These are phyloP conservation scores for Hemichromis elongatus DNA, from an alignment of 2,113 vertebrate species.

Conservation along the genomic window DNA sequence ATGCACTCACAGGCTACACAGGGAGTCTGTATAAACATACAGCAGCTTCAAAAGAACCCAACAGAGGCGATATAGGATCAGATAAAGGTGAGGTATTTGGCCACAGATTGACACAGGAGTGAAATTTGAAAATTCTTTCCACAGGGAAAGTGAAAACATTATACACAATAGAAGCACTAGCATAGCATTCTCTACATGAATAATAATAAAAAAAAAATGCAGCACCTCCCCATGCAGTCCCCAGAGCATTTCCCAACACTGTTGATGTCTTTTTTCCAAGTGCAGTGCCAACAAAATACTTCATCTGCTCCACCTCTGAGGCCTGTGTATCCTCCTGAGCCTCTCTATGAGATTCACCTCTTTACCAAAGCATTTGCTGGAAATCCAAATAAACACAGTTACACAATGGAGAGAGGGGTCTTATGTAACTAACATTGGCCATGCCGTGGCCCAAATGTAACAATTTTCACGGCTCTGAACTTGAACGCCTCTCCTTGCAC, in stretches of 20 bases:
- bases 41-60: slow-evolving; percentile 2
- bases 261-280: slow-evolving; percentile 68
- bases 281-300: slow-evolving; percentile 62
- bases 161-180: not conserved
- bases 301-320: slow-evolving; percentile 61
- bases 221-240: slow-evolving; percentile 38
- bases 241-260: slow-evolving; percentile 52
- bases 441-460: slow-evolving; percentile 24
- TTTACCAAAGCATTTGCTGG: slow-evolving; percentile 46
- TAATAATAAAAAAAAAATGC: slow-evolving; percentile 19
- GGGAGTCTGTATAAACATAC: slow-evolving; percentile 7
- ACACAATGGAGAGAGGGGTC: slow-evolving; percentile 46
- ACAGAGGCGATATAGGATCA: not conserved
- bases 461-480: slow-evolving; percentile 28
- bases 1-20: not conserved
- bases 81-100: not conserved
- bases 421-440: slow-evolving; percentile 50
- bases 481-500: not conserved
- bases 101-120: not conserved
- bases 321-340: slow-evolving; percentile 50
- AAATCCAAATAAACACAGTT: slow-evolving; percentile 66
- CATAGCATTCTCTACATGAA: slow-evolving; percentile 34
- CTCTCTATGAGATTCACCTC: slow-evolving; percentile 46
- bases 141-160: slow-evolving; percentile 5
- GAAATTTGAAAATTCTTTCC: slow-evolving; percentile 25